Base-by-base conservation (phyloP, 2,113 vertebrate species). In the Vulpes lagopus region DNA sequence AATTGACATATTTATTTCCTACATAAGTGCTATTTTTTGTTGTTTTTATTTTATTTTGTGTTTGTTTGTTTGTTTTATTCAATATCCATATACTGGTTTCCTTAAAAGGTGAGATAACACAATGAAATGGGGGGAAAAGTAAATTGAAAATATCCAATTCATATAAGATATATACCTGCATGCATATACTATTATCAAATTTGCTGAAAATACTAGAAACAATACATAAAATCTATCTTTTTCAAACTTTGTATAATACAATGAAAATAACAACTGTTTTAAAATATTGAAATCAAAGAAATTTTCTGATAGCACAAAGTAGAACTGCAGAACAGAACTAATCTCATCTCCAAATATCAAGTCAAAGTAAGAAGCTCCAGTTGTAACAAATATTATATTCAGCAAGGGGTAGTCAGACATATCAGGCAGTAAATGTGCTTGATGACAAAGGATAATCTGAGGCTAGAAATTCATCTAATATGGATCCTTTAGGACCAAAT, bases 291-390 rank as follows among this genome's bases (percentile, higher is more conserved):
- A 67, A 86, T 53, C 30, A 81, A 95, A 85, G 60, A 86, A 86
- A 53, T 5, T 65, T 87, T 67, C n/a, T 10, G 1, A 89, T 25
- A 67, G 17, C 22, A 82, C 59, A 81, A 87, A 53, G 15, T 6
- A 81, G 32, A 85, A 30, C n/a, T 57, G 27, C 76, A 88, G 35
- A 62, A 67, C 53, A 88, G 57, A 92, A 69, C 53, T 94, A 86
- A 95, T 82, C 81, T 95, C 65, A 32, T n/a, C n/a, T 81, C 12
- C 78, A 95, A 84, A 92, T 71, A 76, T 11, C n/a, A 89, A 60
- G 43, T 55, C 25, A 49, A 92, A 64, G 1, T 51, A 93, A 90
- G 51, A 76, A 60, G 17, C 27, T 57, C 8, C 27, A 89, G 19
- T 57, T 3, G 1, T 23, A 93, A 57, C 25, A 89, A 80, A 78